Base-by-base conservation (phyloP, 2,113 vertebrate species). In the Onychostoma macrolepis region DNA sequence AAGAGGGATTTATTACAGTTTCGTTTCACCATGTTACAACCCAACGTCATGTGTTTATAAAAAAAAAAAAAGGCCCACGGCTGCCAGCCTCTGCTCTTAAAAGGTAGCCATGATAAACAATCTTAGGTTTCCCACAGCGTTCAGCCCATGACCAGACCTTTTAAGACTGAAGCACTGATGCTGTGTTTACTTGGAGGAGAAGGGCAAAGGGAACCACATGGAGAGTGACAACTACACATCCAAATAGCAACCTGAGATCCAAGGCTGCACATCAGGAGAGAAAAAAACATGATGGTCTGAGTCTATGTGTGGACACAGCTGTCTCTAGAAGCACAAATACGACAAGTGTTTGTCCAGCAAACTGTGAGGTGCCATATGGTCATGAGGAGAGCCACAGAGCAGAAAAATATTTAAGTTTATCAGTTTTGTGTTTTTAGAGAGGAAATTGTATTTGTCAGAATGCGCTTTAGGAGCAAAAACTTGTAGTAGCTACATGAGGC, bases 181-280 rank as follows among this genome's bases (percentile, higher is more conserved):
- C 28, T 85, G 6, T 93, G 91, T 93, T 93, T 92, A 92, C 90
- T 86, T 89, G 88, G 86, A n/a, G 0, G 63, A 69, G 26, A 33
- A 69, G 75, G 87, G 80, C 53, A 82, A 74, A 80, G 50, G 48
- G 78, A 65, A 87, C 84, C 69, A 80, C 80, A 63, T 71, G 43
- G 13, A 81, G 87, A 91, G 89, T 88, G 72, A 78, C 58, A 81
- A 50, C 56, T 87, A 50, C 30, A 80, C 84, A 86, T 77, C 33
- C 78, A 87, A 87, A 83, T 71, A 86, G 87, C 83, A 90, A 86
- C 87, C 88, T 85, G 80, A 41, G 69, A 87, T 75, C 48, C 36
- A 76, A 15, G 50, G 63, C 65, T 71, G 43, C 81, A 83, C 65
- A 48, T 19, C 69, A 67, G 85, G 56, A 65, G 26, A 36, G 30